A percentile compares a stretch with the other conserved stretches of the same genome.
Evolutionary conservation across 2,797 vertebrate species (phyloP).

Genomic region (Paedocypris micromegethes): DNA sequence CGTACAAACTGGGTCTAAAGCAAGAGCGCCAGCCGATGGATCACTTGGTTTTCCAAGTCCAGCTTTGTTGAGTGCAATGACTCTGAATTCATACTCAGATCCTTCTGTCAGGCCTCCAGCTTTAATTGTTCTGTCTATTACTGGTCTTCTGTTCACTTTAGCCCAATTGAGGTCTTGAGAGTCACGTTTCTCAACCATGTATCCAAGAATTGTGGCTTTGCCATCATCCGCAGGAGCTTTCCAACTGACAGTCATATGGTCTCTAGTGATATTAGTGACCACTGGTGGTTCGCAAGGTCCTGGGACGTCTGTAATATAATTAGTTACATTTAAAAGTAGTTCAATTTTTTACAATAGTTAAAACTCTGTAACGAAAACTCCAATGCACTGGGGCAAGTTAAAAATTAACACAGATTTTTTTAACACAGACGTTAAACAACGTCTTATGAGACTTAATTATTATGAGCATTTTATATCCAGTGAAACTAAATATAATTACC

Average conservation of each 20-base stretch:
- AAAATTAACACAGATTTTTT: too few species aligned
- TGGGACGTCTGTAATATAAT: conserved; percentile 78
- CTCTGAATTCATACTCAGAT: conserved; percentile 92
- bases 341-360: too few species aligned
- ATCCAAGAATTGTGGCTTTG: conserved; percentile 85
- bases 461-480: neutral
- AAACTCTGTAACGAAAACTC: too few species aligned
- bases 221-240: conserved; percentile 91
- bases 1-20: conserved; percentile 94
- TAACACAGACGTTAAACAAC: too few species aligned
- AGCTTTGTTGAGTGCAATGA: conserved; percentile 93
- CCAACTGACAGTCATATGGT: conserved; percentile 99
- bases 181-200: conserved; percentile 94
- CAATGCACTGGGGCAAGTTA: too few species aligned
- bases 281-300: conserved; percentile 91
- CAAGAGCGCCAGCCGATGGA: conserved; percentile 80
- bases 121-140: conserved; percentile 93
- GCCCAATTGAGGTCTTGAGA: conserved; percentile 87
- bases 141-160: conserved; percentile 89
- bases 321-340: conserved; percentile 6
- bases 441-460: too few species aligned
- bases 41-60: conserved; percentile 94
- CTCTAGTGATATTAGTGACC: conserved; percentile 90
- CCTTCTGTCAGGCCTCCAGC: conserved; percentile 88
- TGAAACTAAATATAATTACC: conserved; percentile 62